Evolutionary conservation across 2,797 vertebrate genomes (phyloP), one percentile per base, ranked within the genome.

Genomic region (Molothrus ater): DNA sequence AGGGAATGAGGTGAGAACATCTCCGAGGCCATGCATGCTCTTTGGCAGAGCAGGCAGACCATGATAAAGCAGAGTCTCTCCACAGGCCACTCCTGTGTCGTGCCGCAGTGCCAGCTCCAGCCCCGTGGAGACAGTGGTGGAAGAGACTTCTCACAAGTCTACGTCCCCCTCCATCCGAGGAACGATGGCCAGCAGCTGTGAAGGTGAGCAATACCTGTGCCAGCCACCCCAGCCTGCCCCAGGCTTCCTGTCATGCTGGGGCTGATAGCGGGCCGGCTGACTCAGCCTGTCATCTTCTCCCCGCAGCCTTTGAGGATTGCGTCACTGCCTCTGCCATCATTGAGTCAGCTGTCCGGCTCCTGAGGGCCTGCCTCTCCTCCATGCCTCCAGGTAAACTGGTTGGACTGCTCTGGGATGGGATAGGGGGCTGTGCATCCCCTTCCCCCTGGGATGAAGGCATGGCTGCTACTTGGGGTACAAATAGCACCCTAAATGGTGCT

Each of bases 101-200:
- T 97, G 97, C 96, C 98, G 97, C 83, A 98, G 98, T 31, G 97
- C 98, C 93, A 97, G 97, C 92, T 98, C 98, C 69, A 98, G 97
- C 86, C 96, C 98, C 0, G 97, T 98, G 61, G 99, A 99, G 80
- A 99, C 98, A 5, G 98, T 98, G 25, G 98, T 98, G 18, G 99
- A 99, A 96, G 99, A 99, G 73, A 98, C 98, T 3, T 99, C 98
- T 70, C 98, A 96, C 95, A 99, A 99, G 83, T 99, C 99, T 4
- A 97, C 92, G 1, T 98, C 98, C 9, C 98, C 98, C 28, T 99
- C 98, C 28, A 98, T 99, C 95, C 98, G 98, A 91, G 99, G 98
- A 91, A 99, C 98, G 0, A 97, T 98, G 96, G 99, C 99, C 84
- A 99, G 99, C 98, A 99, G 98, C 96, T 98, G 98, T 91, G 99